These are phyloP conservation scores for Mobula birostris DNA, from an alignment of 2,113 vertebrate species.

Conservation along the genomic window DNA sequence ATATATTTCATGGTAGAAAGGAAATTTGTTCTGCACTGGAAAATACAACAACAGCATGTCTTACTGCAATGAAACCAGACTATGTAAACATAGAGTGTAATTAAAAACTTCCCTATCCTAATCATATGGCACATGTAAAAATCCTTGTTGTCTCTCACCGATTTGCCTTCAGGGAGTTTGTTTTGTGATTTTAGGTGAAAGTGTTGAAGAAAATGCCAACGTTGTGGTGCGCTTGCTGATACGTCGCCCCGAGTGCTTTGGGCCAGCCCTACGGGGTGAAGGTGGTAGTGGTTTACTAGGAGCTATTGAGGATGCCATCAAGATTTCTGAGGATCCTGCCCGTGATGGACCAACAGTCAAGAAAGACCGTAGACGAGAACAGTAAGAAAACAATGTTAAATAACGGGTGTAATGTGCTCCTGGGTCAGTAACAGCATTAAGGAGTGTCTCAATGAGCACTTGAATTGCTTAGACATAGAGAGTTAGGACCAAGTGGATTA, in stretches of 20 bases:
- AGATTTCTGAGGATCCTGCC: slow-evolving; percentile 83
- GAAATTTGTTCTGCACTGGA: too few species aligned
- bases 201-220: slow-evolving; percentile 87
- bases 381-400: not conserved
- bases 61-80: not conserved
- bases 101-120: not conserved
- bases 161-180: not conserved
- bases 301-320: slow-evolving; percentile 84
- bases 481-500: too few species aligned
- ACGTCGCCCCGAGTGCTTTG: slow-evolving; percentile 84
- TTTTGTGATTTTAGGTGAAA: slow-evolving; percentile 65
- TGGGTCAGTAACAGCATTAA: too few species aligned
- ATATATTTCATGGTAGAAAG: not conserved
- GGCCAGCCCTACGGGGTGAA: slow-evolving; percentile 81
- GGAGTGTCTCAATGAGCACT: too few species aligned
- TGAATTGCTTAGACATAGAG: too few species aligned
- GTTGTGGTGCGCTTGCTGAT: slow-evolving; percentile 86
- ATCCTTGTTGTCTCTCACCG: not conserved
- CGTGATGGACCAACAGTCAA: slow-evolving; percentile 82
- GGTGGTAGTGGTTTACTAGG: slow-evolving; percentile 79
- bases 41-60: not conserved
- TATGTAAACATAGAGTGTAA: not conserved
- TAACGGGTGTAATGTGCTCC: too few species aligned
- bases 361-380: slow-evolving; percentile 72
- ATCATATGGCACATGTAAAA: not conserved